Base-by-base conservation (phyloP, 2,797 vertebrate genomes). In the Naso thynnoides region DNA sequence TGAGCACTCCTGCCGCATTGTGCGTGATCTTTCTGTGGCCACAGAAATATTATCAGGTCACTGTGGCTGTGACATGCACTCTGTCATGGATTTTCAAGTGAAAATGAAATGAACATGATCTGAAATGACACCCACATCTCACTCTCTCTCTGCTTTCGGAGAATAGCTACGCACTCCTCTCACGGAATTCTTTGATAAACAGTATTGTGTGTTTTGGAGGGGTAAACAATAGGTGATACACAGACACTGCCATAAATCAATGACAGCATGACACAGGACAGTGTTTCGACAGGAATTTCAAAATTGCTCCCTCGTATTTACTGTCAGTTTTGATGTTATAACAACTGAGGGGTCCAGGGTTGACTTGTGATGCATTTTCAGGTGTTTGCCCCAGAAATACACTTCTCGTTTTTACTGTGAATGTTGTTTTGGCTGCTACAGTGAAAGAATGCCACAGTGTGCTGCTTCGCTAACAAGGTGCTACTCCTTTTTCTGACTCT, bases 41-140 rank as follows among this genome's bases (percentile, higher is more conserved):
- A 57, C 3, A 49, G 70, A 63, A 71, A 77, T 56, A 76, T 61
- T 42, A 57, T 69, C 59, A 53, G 73, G 79, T 83, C 76, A 62
- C 66, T 31, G 49, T 27, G 48, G 42, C 63, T 53, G 52, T 65
- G 50, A 65, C 63, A 58, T 38, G 45, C 19, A 33, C 52, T 54
- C n/a, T 48, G 48, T 69, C 71, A 33, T 42, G 14, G 56, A 24
- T 23, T 55, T 56, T 75, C 24, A 45, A 59, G 31, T 8, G 8
- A 50, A 61, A 73, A 65, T 54, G 19, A 59, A 78, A 69, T 54
- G 16, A 69, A 57, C 42, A 42, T 13, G 1, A 29, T 45, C 26
- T 26, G 26, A 3, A 55, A 26, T 41, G 23, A 67, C 27, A 41
- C 29, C n/a, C 18, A n/a, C 49, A 62, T 72, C 45, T 68, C 23